These are phyloP conservation scores for Cynaeus angustus DNA, from an alignment of 2,888 invertebrate genomes.

Conservation along the genomic window DNA sequence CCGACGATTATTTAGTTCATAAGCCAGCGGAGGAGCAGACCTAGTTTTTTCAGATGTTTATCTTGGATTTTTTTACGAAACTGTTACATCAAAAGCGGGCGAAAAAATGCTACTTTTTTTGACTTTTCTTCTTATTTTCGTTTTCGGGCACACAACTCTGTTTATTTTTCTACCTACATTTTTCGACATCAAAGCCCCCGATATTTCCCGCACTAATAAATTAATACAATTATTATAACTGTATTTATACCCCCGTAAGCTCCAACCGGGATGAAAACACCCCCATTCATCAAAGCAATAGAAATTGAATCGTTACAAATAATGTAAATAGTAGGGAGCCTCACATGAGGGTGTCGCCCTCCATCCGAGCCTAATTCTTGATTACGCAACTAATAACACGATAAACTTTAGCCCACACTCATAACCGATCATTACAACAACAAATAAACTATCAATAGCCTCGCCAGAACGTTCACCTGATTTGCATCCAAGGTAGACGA, in stretches of 20 bases:
- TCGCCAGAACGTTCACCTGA: constrained; percentile 16
- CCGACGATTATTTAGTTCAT: constrained; percentile 68
- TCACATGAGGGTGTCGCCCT: constrained; percentile 64
- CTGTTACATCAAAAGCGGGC: no score
- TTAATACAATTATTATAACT: constrained; percentile 52
- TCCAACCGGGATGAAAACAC: constrained; percentile 57
- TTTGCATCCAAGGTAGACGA: background rate
- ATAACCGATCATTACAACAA: constrained; percentile 23
- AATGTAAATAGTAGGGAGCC: constrained; percentile 66
- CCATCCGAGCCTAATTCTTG: constrained; percentile 67
- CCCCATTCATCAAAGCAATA: constrained; percentile 68
- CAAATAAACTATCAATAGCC: constrained; percentile 35
- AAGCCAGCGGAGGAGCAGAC: constrained; percentile 56
- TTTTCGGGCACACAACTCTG: no score
- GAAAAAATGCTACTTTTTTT: no score
- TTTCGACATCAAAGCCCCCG: no score
- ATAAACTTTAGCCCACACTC: constrained; percentile 65
- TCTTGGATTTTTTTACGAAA: constrained; percentile 21
- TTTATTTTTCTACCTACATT: no score
- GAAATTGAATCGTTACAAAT: constrained; percentile 71
- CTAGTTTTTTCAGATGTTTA: constrained; percentile 44
- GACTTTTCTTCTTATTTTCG: no score
- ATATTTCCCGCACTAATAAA: constrained; percentile 22
- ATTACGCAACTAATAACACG: constrained; percentile 69
- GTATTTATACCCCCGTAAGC: constrained; percentile 42